These are phyloP conservation scores for Ferrisia virgata DNA, from an alignment of 2,888 invertebrate species.

Conservation along the genomic window DNA sequence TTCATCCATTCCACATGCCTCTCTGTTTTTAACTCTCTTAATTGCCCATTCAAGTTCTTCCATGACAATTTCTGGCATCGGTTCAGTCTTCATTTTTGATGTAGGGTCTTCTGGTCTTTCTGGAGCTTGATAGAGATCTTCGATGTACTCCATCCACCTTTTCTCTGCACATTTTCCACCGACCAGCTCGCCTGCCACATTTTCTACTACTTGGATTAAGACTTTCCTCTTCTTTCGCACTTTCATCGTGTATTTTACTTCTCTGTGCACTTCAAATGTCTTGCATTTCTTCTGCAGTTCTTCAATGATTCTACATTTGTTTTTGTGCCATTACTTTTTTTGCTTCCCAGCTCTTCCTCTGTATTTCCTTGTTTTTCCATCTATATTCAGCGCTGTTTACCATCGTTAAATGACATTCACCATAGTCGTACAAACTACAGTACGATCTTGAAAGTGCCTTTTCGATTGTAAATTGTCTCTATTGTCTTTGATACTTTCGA, in stretches of 20 bases:
- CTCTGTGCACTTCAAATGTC: neutral
- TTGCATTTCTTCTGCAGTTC: constrained; percentile 9
- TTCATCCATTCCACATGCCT: neutral
- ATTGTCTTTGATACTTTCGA: too few species aligned
- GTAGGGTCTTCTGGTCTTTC: neutral
- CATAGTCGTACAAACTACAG: too few species aligned
- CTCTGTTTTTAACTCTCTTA: neutral
- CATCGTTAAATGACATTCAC: too few species aligned
- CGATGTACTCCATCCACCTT: constrained; percentile 12
- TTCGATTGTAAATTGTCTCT: too few species aligned
- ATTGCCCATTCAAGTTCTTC: neutral
- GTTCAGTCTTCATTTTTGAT: neutral
- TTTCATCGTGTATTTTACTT: neutral
- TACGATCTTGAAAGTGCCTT: too few species aligned
- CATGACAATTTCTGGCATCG: neutral
- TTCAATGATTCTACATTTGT: constrained; percentile 1
- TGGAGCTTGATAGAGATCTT: neutral
- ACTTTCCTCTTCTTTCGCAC: neutral
- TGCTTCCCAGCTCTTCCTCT: neutral
- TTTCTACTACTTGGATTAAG: neutral
- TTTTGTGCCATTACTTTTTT: neutral
- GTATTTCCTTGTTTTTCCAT: constrained; percentile 5
- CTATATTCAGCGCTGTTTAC: neutral
- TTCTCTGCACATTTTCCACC: neutral
- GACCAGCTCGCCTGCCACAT: neutral